Percentiles rank a stretch among this genome's conserved stretches.
Evolutionary conservation across 2,113 vertebrate species (phyloP).

Genomic region (Psittacula cyanocephala): DNA sequence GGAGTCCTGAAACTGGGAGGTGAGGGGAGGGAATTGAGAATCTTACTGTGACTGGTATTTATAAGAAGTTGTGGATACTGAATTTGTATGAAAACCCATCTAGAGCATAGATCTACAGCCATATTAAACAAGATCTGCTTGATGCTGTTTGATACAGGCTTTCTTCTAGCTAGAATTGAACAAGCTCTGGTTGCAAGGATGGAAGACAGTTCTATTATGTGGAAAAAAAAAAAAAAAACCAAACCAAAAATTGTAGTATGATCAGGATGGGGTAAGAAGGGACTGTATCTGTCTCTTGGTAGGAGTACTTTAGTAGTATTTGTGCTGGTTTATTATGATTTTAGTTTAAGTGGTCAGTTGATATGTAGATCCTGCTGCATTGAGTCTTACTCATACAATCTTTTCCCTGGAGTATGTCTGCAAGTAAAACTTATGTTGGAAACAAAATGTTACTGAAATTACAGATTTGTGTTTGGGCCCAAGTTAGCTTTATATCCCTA

Average conservation of each 20-base stretch:
- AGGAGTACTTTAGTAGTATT: neutral
- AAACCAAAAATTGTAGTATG: neutral
- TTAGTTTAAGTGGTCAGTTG: neutral
- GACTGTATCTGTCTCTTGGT: neutral
- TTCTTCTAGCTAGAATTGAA: neutral
- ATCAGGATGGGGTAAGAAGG: neutral
- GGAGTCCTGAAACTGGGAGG: neutral
- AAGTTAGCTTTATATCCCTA: neutral
- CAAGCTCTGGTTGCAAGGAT: neutral
- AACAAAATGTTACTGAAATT: neutral
- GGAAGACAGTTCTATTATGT: neutral
- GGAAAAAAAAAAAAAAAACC: neutral
- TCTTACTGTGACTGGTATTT: neutral
- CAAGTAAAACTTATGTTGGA: neutral
- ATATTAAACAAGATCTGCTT: neutral
- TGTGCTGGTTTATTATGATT: neutral
- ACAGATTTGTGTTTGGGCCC: neutral
- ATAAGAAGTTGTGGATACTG: neutral
- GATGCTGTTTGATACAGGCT: neutral
- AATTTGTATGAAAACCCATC: neutral
- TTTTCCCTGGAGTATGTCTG: neutral
- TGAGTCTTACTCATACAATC: neutral
- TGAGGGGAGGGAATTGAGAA: neutral
- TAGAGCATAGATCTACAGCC: neutral
- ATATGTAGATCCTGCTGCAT: neutral